Base-by-base conservation (phyloP, 2,888 invertebrate species). In the Steinernema carpocapsae region DNA sequence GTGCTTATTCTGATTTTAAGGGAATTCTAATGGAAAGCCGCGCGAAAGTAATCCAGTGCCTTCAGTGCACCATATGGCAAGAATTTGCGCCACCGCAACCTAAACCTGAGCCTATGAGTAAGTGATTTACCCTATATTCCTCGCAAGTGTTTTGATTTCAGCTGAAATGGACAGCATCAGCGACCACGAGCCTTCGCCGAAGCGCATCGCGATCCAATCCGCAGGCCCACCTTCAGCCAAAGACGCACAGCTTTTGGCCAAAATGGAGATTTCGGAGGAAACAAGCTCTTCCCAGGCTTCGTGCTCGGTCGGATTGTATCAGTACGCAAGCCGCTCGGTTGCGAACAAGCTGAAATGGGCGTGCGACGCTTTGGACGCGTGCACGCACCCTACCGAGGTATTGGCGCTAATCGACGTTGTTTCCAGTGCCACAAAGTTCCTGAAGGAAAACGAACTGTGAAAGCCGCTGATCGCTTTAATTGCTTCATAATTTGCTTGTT, bases 21-120 rank as follows among this genome's bases (percentile, higher is more conserved):
- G 81, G 81, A 17, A 81, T 81, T 43, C 74, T 81, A 14, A 81
- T 81, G 81, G 79, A 81, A 72, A 76, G 78, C 46, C 73, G 79
- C n/a, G 46, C 73, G 37, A 76, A 78, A 0, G 73, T 72, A 22
- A 76, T 56, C 24, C 22, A 12, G 7, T 56, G 56, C 17, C 22
- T 56, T 6, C 56, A 56, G 26, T 56, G 56, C 56, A 56, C 56
- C 24, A 26, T 56, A 1, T 7, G 22, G 22, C 24, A 10, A 26
- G 56, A 56, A 24, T 7, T 56, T 22, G 12, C n/a, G 2, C 56
- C 56, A 6, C 6, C 17, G 26, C 22, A 56, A 17, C 24, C 56
- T 6, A 26, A 56, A 22, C 19, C 19, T 12, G 12, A 24, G 26
- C 22, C 24, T 56, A 56, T 12, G 56, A 24, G 10, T 6, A 10